A percentile compares a stretch with the other conserved stretches of the same genome.
These are phyloP conservation scores for Candoia aspera DNA, from an alignment of 2,113 vertebrate species.

Conservation along the genomic window DNA sequence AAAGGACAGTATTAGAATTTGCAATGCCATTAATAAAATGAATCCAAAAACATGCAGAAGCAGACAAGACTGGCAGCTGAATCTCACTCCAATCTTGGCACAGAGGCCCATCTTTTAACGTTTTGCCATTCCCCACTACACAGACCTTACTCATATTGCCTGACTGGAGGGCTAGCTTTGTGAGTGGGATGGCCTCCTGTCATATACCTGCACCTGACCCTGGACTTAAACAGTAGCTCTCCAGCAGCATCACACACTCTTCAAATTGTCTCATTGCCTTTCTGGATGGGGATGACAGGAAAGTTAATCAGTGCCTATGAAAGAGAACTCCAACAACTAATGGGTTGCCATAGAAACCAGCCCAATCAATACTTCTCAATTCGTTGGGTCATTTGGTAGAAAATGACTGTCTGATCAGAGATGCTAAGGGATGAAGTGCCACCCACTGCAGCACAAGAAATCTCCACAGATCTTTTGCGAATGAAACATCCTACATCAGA, in stretches of 20 bases:
- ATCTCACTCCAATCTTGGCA: background rate
- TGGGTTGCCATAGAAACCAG: conserved; percentile 76
- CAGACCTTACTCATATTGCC: background rate
- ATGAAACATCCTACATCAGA: conserved; percentile 54
- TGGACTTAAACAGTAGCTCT: background rate
- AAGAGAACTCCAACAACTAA: conserved; percentile 71
- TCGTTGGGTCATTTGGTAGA: conserved; percentile 77
- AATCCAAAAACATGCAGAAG: background rate
- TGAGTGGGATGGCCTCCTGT: background rate
- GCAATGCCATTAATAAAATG: background rate
- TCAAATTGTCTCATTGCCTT: background rate
- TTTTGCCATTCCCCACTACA: background rate
- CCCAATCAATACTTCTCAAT: conserved; percentile 73
- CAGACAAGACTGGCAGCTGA: background rate
- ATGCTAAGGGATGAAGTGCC: conserved; percentile 74
- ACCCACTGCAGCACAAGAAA: conserved; percentile 65
- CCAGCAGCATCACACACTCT: no score
- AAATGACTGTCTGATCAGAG: conserved; percentile 82
- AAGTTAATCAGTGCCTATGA: conserved; percentile 69
- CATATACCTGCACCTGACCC: background rate
- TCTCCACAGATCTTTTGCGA: conserved; percentile 61
- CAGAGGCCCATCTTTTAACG: background rate
- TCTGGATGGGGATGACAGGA: conserved; percentile 21
- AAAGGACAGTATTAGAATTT: background rate
- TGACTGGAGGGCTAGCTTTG: background rate